Base-by-base conservation (phyloP, 2,888 invertebrate genomes). In the Thelaira solivaga region DNA sequence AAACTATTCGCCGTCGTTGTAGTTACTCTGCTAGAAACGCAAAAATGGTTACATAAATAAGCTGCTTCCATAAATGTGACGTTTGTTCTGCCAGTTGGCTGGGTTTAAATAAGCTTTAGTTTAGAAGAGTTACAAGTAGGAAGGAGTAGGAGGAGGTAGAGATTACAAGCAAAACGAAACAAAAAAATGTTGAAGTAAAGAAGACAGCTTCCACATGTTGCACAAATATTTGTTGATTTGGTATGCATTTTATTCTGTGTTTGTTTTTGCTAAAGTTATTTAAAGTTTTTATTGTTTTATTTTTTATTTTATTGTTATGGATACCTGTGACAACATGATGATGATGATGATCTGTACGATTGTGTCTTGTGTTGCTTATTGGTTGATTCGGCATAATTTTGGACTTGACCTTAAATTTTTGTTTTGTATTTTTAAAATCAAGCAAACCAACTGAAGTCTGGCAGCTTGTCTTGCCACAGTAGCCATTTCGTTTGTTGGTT, bases 171-270 rank as follows among this genome's bases (percentile, higher is more conserved):
- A n/a, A n/a, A n/a, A n/a, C n/a, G n/a, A n/a, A n/a, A 16, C 24
- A 0, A 29, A 4, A 29, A 55, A 47, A 64, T 29, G 20, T 29
- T 57, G 10, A 49, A 61, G 16, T 41, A 22, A 43, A 64, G 55
- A 64, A 59, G 43, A 67, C 74, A 68, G 61, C 67, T 67, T 68
- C 74, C 55, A 77, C 74, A 78, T 74, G 74, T 78, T 74, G 78
- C 74, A 69, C 74, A 74, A 74, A 78, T 74, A 74, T 74, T 78
- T 78, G 78, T 53, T 78, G 73, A 77, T 62, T 73, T 68, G 64
- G 10, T 64, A 64, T 64, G 64, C 53, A 72, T 61, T n/a, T n/a
- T 74, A 74, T 74, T 67, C 26, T 55, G 45, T 62, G 51, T 55
- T n/a, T n/a, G n/a, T n/a, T n/a, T 36, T 34, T 72, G 34, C 53